These are phyloP conservation scores for Sminthopsis crassicaudata DNA, from an alignment of 2,113 vertebrate genomes.

Conservation along the genomic window DNA sequence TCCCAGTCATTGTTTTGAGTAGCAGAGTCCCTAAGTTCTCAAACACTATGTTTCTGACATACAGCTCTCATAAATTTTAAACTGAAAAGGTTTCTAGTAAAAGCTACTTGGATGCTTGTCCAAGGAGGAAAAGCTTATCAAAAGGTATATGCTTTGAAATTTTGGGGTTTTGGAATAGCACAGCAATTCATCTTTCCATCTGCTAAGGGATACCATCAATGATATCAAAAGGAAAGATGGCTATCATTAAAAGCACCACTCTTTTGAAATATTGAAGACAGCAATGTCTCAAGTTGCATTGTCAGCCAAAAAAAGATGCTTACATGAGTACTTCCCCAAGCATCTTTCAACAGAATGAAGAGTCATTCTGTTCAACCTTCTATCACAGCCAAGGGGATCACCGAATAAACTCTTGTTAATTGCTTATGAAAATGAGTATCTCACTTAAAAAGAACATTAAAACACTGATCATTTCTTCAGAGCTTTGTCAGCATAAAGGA, in stretches of 20 bases:
- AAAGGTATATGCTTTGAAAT: neutral
- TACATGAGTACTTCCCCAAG: neutral
- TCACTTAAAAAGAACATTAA: conserved; percentile 56
- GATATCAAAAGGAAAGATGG: neutral
- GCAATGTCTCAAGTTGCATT: neutral
- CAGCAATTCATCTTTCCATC: neutral
- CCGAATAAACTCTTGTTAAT: conserved; percentile 34
- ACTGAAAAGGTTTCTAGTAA: neutral
- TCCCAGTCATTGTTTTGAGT: neutral
- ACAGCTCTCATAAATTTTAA: neutral
- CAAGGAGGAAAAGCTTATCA: neutral
- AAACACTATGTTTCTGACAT: neutral
- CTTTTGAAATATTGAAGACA: neutral
- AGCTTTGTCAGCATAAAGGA: neutral
- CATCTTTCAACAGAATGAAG: neutral
- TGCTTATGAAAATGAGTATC: conserved; percentile 48
- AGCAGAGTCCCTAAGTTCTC: neutral
- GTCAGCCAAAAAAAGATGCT: neutral
- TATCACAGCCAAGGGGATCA: neutral
- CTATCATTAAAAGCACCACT: neutral
- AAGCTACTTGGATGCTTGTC: neutral
- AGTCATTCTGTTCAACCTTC: neutral
- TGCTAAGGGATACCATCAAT: neutral
- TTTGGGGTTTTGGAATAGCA: neutral
- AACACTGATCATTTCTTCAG: conserved; percentile 42